Evolutionary conservation across 2,797 vertebrate species (phyloP), one percentile per base, ranked within the genome.

Genomic region (Myotis planiceps): DNA sequence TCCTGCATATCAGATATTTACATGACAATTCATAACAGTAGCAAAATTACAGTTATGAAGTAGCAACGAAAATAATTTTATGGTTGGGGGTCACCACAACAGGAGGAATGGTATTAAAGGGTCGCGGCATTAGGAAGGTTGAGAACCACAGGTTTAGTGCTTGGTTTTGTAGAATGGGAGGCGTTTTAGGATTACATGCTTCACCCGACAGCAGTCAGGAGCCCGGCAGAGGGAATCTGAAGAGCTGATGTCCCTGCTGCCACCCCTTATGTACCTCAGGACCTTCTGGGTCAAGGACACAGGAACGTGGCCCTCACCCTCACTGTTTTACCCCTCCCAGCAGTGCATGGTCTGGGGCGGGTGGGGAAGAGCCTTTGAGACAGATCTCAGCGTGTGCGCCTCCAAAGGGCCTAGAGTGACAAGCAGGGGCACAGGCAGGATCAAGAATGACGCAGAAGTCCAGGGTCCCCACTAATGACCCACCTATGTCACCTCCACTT

Each of bases 291-390:
- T 19, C 23, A 80, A 68, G n/a, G 0, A 0, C 3, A 6, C 0
- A 0, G 58, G 15, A 27, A 0, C 4, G 4, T 0, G 1, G 9
- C 10, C 10, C 53, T 39, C 34, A 0, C 9, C 18, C 32, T 32
- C 4, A 3, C 3, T 53, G 39, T 18, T 14, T 78, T 9, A 5
- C 10, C 12, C 21, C 4, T 18, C 12, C 25, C 21, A 18, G 12
- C 3, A 27, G 0, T 12, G 9, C 1, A 0, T 15, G 34, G 1
- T 14, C 39, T 39, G 45, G 37, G 81, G 18, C 34, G 32, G 29
- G 27, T 27, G 6, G 2, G 9, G 9, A 53, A 80, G 12, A 75
- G 68, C 6, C 32, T 81, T 27, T 6, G 6, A 78, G 69, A 51
- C 0, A n/a, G 2, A 55, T 23, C 68, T 76, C 39, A 29, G 7